Conservation (phyloP, 2,113 vertebrate species). For the Melanerpes aurifrons region DNA sequence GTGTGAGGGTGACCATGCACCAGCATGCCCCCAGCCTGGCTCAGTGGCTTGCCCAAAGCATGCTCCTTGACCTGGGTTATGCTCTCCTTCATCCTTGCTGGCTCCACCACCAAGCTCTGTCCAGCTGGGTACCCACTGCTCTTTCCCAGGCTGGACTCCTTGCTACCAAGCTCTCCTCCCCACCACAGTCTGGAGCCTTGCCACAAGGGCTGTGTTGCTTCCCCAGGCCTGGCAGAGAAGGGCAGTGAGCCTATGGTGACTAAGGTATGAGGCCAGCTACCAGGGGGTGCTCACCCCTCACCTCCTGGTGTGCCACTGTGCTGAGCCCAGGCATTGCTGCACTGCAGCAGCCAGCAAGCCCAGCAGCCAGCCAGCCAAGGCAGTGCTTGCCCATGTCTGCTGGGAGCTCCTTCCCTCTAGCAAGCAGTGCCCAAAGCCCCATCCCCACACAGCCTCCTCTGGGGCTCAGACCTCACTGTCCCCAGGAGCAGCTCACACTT, state of each 20-base stretch:
- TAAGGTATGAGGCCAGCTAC: not conserved
- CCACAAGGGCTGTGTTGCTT: not conserved
- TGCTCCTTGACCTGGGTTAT: rapidly evolving
- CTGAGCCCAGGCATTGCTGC: not conserved
- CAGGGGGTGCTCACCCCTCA: not conserved
- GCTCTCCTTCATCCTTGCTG: not conserved
- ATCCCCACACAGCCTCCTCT: not conserved
- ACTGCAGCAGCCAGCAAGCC: rapidly evolving
- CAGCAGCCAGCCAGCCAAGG: not conserved
- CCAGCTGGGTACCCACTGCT: not conserved
- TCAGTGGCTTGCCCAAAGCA: not conserved
- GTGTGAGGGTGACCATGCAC: not conserved
- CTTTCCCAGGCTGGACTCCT: not conserved
- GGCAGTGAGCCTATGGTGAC: not conserved
- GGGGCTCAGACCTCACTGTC: not conserved
- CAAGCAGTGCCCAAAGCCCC: not conserved
- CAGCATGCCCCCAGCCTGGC: not conserved
- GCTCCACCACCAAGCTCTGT: not conserved
- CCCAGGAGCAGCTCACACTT: not conserved
- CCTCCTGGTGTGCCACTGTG: not conserved
- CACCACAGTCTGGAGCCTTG: rapidly evolving
- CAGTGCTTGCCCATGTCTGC: rapidly evolving
- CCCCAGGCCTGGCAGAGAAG: not conserved
- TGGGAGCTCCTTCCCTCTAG: not conserved
- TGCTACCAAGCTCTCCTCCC: not conserved